A percentile compares a stretch with the other conserved stretches of the same genome.
phyloP scores from a whole-genome alignment of 2,113 vertebrate genomes.

The Pagrus major region DNA sequence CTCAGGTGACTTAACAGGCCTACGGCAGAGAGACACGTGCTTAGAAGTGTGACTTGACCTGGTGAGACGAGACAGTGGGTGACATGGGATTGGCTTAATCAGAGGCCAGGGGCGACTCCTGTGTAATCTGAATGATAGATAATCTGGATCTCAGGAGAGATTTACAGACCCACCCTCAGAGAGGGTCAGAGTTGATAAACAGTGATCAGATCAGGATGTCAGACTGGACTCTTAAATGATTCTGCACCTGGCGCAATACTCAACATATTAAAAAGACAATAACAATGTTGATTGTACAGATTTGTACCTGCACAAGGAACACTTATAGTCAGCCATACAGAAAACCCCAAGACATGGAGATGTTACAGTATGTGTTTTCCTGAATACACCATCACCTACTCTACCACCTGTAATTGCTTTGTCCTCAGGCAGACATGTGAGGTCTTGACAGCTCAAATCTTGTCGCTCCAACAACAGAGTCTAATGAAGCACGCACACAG shows the following conservation, averaged over 20 bases:
- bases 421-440: conserved; percentile 67
- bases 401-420: conserved; percentile 73
- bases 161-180: background rate
- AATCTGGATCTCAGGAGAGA: conserved; percentile 59
- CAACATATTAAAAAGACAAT: background rate
- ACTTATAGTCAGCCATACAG: background rate
- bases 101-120: conserved; percentile 36
- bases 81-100: conserved; percentile 51
- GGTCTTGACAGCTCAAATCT: conserved; percentile 72
- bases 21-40: conserved; percentile 39
- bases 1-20: conserved; percentile 47
- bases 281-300: background rate
- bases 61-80: conserved; percentile 20
- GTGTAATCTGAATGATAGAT: conserved; percentile 67
- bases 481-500: conserved; percentile 68
- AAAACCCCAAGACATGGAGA: conserved; percentile 7
- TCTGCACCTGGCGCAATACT: background rate
- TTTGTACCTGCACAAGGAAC: background rate
- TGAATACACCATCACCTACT: conserved; percentile 36
- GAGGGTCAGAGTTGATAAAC: conserved; percentile 8
- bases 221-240: background rate
- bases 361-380: conserved; percentile 17
- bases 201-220: conserved; percentile 13
- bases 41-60: conserved; percentile 38
- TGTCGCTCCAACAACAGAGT: conserved; percentile 64